phyloP scores from a whole-genome alignment of 2,113 vertebrate species.

The Vidua macroura region DNA sequence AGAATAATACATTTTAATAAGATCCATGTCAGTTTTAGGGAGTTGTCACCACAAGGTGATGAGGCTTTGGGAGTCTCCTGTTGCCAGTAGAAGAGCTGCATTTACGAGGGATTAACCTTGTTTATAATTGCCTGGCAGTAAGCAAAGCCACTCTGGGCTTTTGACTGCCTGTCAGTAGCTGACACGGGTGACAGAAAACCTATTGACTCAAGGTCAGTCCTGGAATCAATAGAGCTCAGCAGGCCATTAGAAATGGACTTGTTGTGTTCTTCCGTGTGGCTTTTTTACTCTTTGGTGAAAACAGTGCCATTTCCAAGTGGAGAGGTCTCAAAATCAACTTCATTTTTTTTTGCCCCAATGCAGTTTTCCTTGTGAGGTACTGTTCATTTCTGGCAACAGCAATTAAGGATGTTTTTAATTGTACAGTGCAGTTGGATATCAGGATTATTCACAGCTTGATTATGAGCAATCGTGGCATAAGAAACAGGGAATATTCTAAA shows the following conservation, averaged over 20 bases:
- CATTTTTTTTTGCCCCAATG: neutral
- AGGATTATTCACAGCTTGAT: neutral
- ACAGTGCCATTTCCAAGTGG: neutral
- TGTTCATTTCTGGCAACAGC: neutral
- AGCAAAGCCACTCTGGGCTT: neutral
- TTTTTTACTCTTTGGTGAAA: neutral
- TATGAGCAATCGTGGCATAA: neutral
- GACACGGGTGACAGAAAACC: neutral
- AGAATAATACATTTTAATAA: conserved; percentile 36
- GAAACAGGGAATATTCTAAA: neutral
- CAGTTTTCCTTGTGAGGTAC: neutral
- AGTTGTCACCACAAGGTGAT: conserved; percentile 14
- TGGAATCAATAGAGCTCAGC: neutral
- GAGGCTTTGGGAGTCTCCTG: conserved; percentile 34
- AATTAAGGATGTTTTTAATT: neutral
- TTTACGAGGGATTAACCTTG: neutral
- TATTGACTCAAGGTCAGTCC: neutral
- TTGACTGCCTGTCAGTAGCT: neutral
- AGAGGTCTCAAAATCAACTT: neutral
- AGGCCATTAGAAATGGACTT: neutral
- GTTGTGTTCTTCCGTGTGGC: rapidly evolving
- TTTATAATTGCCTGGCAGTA: neutral
- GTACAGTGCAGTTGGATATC: neutral
- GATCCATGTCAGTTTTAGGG: conserved; percentile 38
- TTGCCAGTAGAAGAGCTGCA: conserved; percentile 10